Evolutionary conservation across 2,113 vertebrate genomes (phyloP).

Genomic region (Atractosteus spatula): DNA sequence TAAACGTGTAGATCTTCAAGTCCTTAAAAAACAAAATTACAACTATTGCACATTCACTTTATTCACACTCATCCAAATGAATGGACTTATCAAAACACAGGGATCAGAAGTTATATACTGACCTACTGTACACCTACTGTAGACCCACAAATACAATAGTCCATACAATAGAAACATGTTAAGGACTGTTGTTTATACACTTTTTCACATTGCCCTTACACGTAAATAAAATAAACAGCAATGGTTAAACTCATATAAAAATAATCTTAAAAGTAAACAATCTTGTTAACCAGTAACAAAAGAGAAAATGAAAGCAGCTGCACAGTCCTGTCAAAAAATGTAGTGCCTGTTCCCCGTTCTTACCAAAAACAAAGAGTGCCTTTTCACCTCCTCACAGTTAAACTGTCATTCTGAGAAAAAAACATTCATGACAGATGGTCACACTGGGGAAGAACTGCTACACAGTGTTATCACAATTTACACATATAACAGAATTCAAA

Average conservation of each 20-base stretch:
- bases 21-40: not conserved
- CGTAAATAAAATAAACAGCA: slow-evolving; percentile 20
- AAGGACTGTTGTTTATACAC: not conserved
- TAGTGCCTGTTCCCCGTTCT: slow-evolving; percentile 13
- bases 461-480: slow-evolving; percentile 3
- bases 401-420: not conserved
- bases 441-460: slow-evolving; percentile 2
- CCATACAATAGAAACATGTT: slow-evolving; percentile 24
- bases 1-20: not conserved
- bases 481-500: not conserved
- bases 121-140: slow-evolving; percentile 11
- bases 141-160: slow-evolving; percentile 22
- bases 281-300: slow-evolving; percentile 26
- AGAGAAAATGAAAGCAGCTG: slow-evolving; percentile 15
- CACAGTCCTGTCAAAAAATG: slow-evolving; percentile 5
- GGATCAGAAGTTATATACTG: slow-evolving; percentile 21
- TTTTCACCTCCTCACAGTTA: not conserved
- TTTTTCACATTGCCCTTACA: slow-evolving; percentile 1
- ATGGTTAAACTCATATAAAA: slow-evolving; percentile 10
- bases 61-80: slow-evolving; percentile 1
- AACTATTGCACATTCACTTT: slow-evolving; percentile 8
- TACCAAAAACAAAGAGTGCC: slow-evolving; percentile 1
- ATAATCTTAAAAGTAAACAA: slow-evolving; percentile 6
- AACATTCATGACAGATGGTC: not conserved
- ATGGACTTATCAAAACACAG: slow-evolving; percentile 1